Percentiles rank a stretch among this genome's conserved stretches.
Evolutionary conservation across 2,888 invertebrate species (phyloP).

Genomic region (Mesoligia furuncula): DNA sequence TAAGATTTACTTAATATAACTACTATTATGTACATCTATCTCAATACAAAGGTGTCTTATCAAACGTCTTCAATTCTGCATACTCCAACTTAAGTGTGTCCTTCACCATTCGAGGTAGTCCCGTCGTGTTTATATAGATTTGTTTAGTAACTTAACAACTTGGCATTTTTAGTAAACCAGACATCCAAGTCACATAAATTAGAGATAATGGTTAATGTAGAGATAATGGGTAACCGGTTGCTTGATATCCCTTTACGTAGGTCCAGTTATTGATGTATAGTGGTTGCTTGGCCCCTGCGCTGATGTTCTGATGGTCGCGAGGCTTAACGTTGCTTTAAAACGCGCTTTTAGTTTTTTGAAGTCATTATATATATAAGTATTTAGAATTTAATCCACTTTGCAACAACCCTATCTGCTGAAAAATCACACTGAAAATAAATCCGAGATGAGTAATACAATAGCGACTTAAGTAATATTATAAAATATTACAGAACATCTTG

Average conservation of each 20-base stretch:
- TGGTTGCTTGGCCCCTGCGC: no score
- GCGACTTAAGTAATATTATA: constrained; percentile 19
- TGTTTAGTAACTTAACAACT: background rate
- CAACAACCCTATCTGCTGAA: background rate
- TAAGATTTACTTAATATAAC: no score
- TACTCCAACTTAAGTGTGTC: background rate
- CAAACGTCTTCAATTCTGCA: background rate
- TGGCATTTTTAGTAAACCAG: background rate
- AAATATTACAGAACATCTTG: constrained; percentile 12
- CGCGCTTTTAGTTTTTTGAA: no score
- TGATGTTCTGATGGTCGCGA: no score
- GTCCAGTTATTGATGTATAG: no score
- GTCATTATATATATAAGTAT: no score
- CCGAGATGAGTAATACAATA: background rate
- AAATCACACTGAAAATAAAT: background rate
- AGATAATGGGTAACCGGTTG: no score
- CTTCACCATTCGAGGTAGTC: background rate
- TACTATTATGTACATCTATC: no score
- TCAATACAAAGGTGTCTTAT: background rate
- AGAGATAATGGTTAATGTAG: no score
- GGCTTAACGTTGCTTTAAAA: no score
- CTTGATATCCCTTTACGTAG: no score
- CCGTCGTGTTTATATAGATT: background rate
- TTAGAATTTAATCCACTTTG: no score
- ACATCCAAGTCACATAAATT: background rate